These are phyloP conservation scores for Drosophila meridiana DNA, from an alignment of 2,888 invertebrate species.

Conservation along the genomic window DNA sequence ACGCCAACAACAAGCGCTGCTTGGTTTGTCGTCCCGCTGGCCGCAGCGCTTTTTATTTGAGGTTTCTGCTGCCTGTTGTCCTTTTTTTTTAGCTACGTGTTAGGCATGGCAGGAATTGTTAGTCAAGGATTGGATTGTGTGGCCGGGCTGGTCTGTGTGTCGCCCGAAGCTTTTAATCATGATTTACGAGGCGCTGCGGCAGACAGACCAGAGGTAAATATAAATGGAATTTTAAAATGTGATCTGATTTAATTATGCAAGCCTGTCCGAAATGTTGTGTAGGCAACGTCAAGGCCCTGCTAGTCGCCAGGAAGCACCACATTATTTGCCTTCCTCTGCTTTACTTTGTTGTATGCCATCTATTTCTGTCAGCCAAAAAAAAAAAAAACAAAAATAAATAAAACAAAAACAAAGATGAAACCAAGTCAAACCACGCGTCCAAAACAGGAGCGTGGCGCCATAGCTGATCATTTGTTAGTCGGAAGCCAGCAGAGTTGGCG, in stretches of 20 bases:
- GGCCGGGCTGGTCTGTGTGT: slow-evolving; percentile 57
- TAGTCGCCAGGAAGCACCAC: slow-evolving; percentile 8
- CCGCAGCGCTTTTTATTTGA: slow-evolving; percentile 73
- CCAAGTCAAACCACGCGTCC: slow-evolving; percentile 15
- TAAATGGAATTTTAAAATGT: slow-evolving; percentile 83
- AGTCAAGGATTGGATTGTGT: slow-evolving; percentile 39
- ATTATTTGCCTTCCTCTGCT: slow-evolving; percentile 19
- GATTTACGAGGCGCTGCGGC: slow-evolving; percentile 76
- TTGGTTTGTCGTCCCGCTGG: slow-evolving; percentile 65
- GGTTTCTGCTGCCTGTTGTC: slow-evolving; percentile 44
- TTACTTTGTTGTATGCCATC: slow-evolving; percentile 16
- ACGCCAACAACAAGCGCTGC: slow-evolving; percentile 27
- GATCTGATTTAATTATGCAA: slow-evolving; percentile 83
- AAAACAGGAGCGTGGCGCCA: slow-evolving; percentile 30
- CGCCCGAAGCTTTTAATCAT: slow-evolving; percentile 83
- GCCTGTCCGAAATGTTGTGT: slow-evolving; percentile 46
- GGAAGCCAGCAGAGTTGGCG: slow-evolving; percentile 2
- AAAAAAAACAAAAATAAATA: not conserved
- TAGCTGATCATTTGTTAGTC: slow-evolving; percentile 42
- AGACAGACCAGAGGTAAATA: slow-evolving; percentile 76
- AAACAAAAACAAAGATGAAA: slow-evolving; percentile 1
- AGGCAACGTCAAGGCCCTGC: slow-evolving; percentile 19
- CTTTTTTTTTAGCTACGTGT: slow-evolving; percentile 59
- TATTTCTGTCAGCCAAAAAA: slow-evolving; percentile 8
- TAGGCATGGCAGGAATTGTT: slow-evolving; percentile 64